Conservation (phyloP, 2,888 invertebrate genomes). For the Erebia epiphron region DNA sequence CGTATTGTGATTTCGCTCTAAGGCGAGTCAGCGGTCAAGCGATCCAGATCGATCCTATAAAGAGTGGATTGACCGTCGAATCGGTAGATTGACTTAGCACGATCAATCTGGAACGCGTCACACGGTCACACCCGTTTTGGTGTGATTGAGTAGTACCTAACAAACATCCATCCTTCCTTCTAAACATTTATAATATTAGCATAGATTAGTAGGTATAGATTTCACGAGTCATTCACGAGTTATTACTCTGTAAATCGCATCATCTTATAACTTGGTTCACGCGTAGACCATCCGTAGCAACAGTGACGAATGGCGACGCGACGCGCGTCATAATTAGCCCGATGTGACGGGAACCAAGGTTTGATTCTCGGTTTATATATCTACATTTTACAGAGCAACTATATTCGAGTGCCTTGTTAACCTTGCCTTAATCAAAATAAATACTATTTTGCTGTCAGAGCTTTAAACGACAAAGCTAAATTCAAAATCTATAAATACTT, state of each 20-base stretch:
- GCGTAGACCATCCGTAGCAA: slow-evolving; percentile 16
- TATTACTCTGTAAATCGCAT: not conserved
- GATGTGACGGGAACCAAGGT: slow-evolving; percentile 10
- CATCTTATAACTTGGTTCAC: slow-evolving; percentile 11
- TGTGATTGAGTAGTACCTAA: no score
- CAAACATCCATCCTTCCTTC: no score
- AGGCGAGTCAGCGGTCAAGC: no score
- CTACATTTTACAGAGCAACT: slow-evolving; percentile 25
- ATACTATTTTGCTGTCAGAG: not conserved
- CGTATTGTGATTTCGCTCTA: no score
- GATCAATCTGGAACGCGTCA: no score
- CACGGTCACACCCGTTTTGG: no score
- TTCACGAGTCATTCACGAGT: no score
- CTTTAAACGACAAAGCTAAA: not conserved
- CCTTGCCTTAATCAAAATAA: slow-evolving; percentile 22
- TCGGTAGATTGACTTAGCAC: no score
- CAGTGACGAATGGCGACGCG: slow-evolving; percentile 30
- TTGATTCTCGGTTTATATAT: slow-evolving; percentile 24
- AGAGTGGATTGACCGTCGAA: no score
- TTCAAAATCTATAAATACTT: not conserved
- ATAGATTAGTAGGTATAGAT: no score
- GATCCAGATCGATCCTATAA: no score
- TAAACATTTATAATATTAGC: no score
- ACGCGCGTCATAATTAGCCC: slow-evolving; percentile 19
- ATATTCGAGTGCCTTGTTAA: slow-evolving; percentile 26